A percentile compares a stretch with the other conserved stretches of the same genome.
Conservation (phyloP, 37 sponge, comb jelly and placozoan genomes). For the Cliona cf. orientalis region DNA sequence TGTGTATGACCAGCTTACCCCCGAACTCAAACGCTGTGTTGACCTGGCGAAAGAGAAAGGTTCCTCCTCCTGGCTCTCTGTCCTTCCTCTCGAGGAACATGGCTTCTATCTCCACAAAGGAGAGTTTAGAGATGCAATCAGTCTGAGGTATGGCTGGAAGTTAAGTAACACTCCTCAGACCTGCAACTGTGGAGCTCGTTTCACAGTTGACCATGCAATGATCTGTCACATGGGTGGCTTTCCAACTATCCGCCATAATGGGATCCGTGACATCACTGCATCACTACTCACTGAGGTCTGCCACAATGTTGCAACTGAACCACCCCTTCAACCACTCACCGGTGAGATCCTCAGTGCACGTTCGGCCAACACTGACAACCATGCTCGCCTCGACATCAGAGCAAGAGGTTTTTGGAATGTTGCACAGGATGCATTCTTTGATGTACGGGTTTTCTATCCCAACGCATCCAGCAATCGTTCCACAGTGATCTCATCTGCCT, state of each 20-base stretch:
- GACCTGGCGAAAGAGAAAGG: conserved; percentile 44
- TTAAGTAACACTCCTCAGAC: conserved; percentile 2
- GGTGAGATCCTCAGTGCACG: conserved; percentile 10
- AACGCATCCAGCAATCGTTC: conserved; percentile 43
- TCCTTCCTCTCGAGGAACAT: conserved; percentile 9
- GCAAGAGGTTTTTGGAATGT: conserved; percentile 42
- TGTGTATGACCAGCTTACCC: conserved; percentile 11
- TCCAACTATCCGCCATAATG: conserved; percentile 44
- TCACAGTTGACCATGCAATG: conserved; percentile 35
- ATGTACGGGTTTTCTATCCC: conserved; percentile 52
- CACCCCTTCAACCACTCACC: conserved; percentile 22
- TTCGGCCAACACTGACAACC: conserved; percentile 22
- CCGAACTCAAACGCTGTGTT: conserved; percentile 20
- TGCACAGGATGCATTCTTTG: conserved; percentile 35
- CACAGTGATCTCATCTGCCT: neutral
- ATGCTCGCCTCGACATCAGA: conserved; percentile 31
- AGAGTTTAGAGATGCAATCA: conserved; percentile 44
- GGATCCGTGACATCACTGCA: conserved; percentile 43
- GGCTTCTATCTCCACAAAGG: conserved; percentile 31
- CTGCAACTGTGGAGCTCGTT: conserved; percentile 41
- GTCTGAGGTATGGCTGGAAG: conserved; percentile 38
- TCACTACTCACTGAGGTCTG: conserved; percentile 45
- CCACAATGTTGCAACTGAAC: conserved; percentile 44
- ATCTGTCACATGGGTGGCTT: conserved; percentile 27
- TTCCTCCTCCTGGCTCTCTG: conserved; percentile 26